phyloP scores from a whole-genome alignment of 2,797 vertebrate species.

The Lates japonicus region DNA sequence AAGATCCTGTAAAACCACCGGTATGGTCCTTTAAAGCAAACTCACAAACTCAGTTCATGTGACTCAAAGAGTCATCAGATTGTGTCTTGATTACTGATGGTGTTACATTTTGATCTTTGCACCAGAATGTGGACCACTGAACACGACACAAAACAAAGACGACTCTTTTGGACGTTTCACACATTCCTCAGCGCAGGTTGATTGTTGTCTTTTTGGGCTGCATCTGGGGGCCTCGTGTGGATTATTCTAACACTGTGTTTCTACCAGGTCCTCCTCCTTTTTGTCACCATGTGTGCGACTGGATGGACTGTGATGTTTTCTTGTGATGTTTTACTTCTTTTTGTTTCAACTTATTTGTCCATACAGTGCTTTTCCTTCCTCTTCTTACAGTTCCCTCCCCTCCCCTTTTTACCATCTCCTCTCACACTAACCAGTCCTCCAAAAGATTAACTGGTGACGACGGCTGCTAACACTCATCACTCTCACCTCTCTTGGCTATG shows the following conservation, averaged over 20 bases:
- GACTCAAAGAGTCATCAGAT: constrained; percentile 55
- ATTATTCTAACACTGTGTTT: constrained; percentile 71
- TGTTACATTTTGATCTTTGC: constrained; percentile 20
- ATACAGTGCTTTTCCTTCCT: constrained; percentile 47
- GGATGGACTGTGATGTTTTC: constrained; percentile 50
- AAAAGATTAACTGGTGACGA: constrained; percentile 59
- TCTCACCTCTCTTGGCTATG: constrained; percentile 35
- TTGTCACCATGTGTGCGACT: constrained; percentile 55
- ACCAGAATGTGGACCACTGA: constrained; percentile 34
- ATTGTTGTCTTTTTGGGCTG: constrained; percentile 27
- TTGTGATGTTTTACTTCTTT: constrained; percentile 33
- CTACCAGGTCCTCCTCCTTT: constrained; percentile 70
- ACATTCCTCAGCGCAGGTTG: constrained; percentile 49
- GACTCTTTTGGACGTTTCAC: constrained; percentile 67
- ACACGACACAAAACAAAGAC: constrained; percentile 31
- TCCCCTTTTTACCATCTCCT: constrained; percentile 36
- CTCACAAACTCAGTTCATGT: constrained; percentile 42
- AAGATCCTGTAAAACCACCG: constrained; percentile 42
- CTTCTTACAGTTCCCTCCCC: constrained; percentile 53
- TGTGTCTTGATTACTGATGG: constrained; percentile 47
- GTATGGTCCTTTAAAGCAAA: constrained; percentile 68
- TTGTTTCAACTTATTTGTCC: constrained; percentile 36
- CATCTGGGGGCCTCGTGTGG: constrained; percentile 1
- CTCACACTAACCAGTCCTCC: constrained; percentile 68
- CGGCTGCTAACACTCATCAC: constrained; percentile 50